Base-by-base conservation (phyloP, 2,797 vertebrate genomes). In the Lacerta bilineata region DNA sequence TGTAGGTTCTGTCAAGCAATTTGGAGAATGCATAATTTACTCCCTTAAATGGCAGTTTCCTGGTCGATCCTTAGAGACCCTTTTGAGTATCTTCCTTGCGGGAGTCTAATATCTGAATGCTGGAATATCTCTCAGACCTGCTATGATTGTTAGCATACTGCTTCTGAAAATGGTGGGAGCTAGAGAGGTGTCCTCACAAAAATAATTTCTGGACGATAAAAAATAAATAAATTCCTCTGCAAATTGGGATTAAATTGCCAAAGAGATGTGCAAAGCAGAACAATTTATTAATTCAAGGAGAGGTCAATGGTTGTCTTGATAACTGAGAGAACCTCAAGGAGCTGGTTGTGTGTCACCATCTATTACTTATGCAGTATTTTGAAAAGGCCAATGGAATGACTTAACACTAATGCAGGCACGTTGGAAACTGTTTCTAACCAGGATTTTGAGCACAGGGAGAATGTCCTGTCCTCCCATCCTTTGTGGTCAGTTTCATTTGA, bases 251-350 rank as follows among this genome's bases (percentile, higher is more conserved):
- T 74, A 43, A 41, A 43, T 75, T 87, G 71, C 55, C 15, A 66
- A 66, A 8, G 71, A 83, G 29, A 50, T 46, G 25, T 29, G 76
- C 43, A 86, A 41, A 88, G 23, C n/a, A 5, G 59, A 9, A 4
- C 59, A 36, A 76, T 88, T 82, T 88, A 55, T 88, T 88, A 83
- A 68, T 76, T 83, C 59, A 68, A 77, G 86, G 50, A 61, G 25
- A 87, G 80, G 71, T 76, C 72, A 68, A 33, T 80, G 61, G 39
- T n/a, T 25, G 3, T 43, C 55, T 66, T 8, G 55, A 33, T 82
- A 87, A 82, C 36, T 46, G 29, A 41, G 33, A 20, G 39, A 39
- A 55, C 50, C 75, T 83, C 20, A 76, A 82, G 80, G 59, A 76
- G 66, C 41, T 25, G 41, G 15, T 68, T 66, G 25, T 36, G 20